phyloP scores from a whole-genome alignment of 2,113 vertebrate genomes.

The Scomber colias region DNA sequence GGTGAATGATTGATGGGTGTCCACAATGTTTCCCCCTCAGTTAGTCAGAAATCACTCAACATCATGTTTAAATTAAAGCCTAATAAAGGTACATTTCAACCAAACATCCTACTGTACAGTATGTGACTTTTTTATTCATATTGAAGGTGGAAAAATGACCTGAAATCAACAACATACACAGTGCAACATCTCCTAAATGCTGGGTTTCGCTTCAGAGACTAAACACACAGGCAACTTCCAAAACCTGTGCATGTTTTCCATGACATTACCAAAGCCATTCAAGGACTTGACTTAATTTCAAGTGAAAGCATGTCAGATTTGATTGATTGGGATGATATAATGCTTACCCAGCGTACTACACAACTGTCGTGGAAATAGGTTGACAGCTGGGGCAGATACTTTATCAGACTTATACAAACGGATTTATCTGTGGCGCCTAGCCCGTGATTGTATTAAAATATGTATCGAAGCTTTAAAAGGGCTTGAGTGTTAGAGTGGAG shows the following conservation, averaged over 20 bases:
- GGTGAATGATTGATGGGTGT: slow-evolving; percentile 10
- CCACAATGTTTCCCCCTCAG: not conserved
- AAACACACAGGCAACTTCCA: slow-evolving; percentile 42
- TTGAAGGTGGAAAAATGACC: slow-evolving; percentile 2
- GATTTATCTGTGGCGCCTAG: slow-evolving; percentile 75
- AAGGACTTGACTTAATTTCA: slow-evolving; percentile 76
- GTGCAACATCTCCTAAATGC: slow-evolving; percentile 47
- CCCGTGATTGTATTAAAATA: slow-evolving; percentile 80
- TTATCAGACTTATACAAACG: slow-evolving; percentile 83
- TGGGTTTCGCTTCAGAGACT: slow-evolving; percentile 39
- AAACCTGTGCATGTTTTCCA: slow-evolving; percentile 59
- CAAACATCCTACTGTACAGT: not conserved
- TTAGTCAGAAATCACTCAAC: not conserved
- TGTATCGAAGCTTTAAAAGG: slow-evolving; percentile 63
- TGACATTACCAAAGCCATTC: slow-evolving; percentile 78
- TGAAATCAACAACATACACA: not conserved
- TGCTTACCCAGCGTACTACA: slow-evolving; percentile 65
- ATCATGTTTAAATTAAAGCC: not conserved
- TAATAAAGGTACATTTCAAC: not conserved
- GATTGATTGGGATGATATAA: slow-evolving; percentile 84
- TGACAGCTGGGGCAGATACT: slow-evolving; percentile 83
- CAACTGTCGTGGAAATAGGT: slow-evolving; percentile 78
- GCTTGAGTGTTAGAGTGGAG: slow-evolving; percentile 26
- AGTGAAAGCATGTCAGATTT: slow-evolving; percentile 82
- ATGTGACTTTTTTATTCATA: not conserved